phyloP scores from a whole-genome alignment of 1,140 invertebrate species.

The Eurosta solidaginis region DNA sequence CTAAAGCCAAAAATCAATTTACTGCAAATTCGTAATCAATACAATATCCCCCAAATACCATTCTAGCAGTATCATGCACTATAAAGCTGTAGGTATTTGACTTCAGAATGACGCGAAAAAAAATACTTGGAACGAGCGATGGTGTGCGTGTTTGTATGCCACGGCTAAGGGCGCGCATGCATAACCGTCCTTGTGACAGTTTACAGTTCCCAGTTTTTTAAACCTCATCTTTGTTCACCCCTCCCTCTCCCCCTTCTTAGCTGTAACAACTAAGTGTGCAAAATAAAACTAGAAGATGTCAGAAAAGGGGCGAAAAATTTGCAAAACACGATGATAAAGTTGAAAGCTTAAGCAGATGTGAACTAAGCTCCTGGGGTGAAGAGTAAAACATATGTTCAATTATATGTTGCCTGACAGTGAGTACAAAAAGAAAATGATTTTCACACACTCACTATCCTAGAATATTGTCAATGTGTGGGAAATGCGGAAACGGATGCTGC shows the following conservation, averaged over 20 bases:
- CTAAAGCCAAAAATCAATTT: slow-evolving; percentile 18
- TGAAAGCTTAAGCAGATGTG: no score
- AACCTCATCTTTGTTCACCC: not conserved
- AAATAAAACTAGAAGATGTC: no score
- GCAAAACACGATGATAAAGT: no score
- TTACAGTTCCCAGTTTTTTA: not conserved
- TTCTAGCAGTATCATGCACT: not conserved
- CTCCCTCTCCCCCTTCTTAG: not conserved
- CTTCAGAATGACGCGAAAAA: not conserved
- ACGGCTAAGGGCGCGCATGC: not conserved
- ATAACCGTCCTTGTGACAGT: not conserved
- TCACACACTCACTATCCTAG: not conserved
- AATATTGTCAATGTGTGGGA: not conserved
- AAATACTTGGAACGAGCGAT: not conserved
- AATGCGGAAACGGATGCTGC: slow-evolving; percentile 12
- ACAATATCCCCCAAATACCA: not conserved
- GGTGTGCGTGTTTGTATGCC: not conserved
- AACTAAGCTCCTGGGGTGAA: no score
- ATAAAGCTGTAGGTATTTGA: not conserved
- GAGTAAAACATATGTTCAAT: no score
- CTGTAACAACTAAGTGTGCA: no score
- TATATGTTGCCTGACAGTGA: not conserved
- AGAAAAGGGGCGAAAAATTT: no score
- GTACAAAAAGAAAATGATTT: not conserved
- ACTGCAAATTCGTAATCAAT: slow-evolving; percentile 11